phyloP scores from a whole-genome alignment of 1,140 invertebrate genomes.

The Platorchestia sp. region DNA sequence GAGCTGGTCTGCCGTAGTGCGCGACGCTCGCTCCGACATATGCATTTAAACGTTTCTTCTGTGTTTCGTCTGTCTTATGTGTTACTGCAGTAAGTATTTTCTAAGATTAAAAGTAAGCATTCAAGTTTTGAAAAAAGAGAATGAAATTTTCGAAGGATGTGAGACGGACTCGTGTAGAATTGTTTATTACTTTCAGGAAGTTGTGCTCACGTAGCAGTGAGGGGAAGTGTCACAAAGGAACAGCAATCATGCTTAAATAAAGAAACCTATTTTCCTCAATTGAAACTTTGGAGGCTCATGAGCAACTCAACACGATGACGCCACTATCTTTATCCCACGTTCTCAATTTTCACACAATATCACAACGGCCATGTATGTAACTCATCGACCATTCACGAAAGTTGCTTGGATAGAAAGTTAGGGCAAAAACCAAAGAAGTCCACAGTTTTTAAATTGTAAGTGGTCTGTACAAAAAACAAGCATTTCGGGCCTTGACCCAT shows the following conservation, averaged over 20 bases:
- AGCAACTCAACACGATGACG: background rate
- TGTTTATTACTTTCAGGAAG: background rate
- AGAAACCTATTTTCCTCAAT: background rate
- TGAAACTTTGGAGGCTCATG: background rate
- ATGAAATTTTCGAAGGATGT: background rate
- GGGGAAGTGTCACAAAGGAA: background rate
- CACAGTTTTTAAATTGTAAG: too few relatives aligned
- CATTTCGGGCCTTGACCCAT: too few relatives aligned
- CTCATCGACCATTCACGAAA: too few relatives aligned
- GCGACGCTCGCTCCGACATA: slow-evolving; percentile 14
- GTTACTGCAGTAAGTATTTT: slow-evolving; percentile 44
- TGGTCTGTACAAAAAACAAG: too few relatives aligned
- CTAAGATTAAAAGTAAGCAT: slow-evolving; percentile 29
- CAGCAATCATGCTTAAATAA: background rate
- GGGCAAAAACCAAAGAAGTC: too few relatives aligned
- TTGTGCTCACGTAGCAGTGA: background rate
- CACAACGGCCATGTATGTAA: too few relatives aligned
- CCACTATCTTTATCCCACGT: background rate
- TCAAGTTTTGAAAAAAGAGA: background rate
- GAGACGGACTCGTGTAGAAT: background rate
- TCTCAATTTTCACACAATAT: too few relatives aligned
- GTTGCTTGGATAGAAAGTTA: too few relatives aligned
- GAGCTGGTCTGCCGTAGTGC: background rate
- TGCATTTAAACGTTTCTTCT: slow-evolving; percentile 49
- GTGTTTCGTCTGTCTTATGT: slow-evolving; percentile 50